Evolutionary conservation across 2,113 vertebrate species (phyloP), one percentile per base, ranked within the genome.

Genomic region (Tichodroma muraria): DNA sequence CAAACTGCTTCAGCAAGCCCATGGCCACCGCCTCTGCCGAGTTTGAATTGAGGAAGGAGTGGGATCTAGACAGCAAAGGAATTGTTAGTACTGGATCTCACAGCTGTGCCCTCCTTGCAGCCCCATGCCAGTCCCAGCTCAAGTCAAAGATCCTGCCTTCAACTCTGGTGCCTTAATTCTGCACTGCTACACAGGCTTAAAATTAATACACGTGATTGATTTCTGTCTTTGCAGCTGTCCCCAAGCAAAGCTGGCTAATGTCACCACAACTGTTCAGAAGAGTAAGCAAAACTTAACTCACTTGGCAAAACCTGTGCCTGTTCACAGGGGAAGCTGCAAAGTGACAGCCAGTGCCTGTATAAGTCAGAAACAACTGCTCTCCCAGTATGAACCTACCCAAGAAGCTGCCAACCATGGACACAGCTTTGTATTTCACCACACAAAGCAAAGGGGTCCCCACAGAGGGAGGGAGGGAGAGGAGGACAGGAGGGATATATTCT

Each of bases 21-120:
- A 99, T 99, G 80, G 99, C 99, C 75, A 99, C 99, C 0, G 99
- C 99, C 96, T 99, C 99, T 0, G 99, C 99, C 0, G 99, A 99
- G 83, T 99, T 99, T 23, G 99, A 99, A 93, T 99, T 98, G 65
- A 99, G 97, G 96, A 98, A 98, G 85, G 98, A 98, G 38, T 98
- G 98, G 73, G 98, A 98, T 80, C 99, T 99, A 95, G 15, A 78
- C 30, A 89, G 68, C 5, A 17, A 93, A 71, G 18, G 14, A 53
- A 47, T 15, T 8, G 12, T 89, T 68, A 91, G 59, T 50, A 33
- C 9, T 4, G 1, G 15, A 15, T 65, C 9, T 83, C 52, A 73
- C 7, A 42, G 50, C 38, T 77, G 15, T 44, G 30, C 5, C 22
- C 52, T 57, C 40, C 37, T 56, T 66, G 52, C 23, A 63, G 6